Evolutionary conservation across 2,113 vertebrate species (phyloP), one percentile per base, ranked within the genome.

Genomic region (Tyto alba): DNA sequence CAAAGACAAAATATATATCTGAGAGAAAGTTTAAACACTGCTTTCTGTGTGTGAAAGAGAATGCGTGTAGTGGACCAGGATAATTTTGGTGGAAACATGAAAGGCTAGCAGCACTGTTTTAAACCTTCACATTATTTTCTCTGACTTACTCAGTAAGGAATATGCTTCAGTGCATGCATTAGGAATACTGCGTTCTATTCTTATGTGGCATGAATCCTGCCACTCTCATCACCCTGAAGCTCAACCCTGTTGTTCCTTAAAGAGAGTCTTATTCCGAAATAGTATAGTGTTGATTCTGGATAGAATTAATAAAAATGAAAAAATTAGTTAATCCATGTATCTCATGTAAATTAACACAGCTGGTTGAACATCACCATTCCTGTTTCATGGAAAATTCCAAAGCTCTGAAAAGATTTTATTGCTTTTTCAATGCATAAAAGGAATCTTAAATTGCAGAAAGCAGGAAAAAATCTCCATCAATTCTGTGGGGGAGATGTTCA

Each of bases 221-320:
- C 94, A 95, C 84, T 96, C 90, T 90, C 41, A 36, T 93, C 87
- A 97, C 53, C 86, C 90, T 88, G 74, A 90, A 97, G 90, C 89
- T 95, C 80, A 89, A 16, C 40, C 30, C 29, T 75, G 47, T 43
- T 92, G 30, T 67, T 91, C 36, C 43, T 90, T 84, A 68, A 74
- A 91, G 40, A 63, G 81, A 41, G 26, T 57, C 40, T 48, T 78
- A 47, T 13, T 36, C 5, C 45, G 45, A 52, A 81, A 77, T 76
- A 75, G 76, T 88, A 34, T 29, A 59, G 25, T 56, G 52, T 52
- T 84, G 16, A 34, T 77, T 59, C 21, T 60, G 6, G 27, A 27
- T 32, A 90, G 30, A 89, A 81, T 40, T 53, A 77, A 74, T 38
- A 68, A 79, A 83, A 89, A 77, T 3, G 6, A 34, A 55, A 89